Base-by-base conservation (phyloP, 2,888 invertebrate genomes). In the Sarcophaga rosellei region DNA sequence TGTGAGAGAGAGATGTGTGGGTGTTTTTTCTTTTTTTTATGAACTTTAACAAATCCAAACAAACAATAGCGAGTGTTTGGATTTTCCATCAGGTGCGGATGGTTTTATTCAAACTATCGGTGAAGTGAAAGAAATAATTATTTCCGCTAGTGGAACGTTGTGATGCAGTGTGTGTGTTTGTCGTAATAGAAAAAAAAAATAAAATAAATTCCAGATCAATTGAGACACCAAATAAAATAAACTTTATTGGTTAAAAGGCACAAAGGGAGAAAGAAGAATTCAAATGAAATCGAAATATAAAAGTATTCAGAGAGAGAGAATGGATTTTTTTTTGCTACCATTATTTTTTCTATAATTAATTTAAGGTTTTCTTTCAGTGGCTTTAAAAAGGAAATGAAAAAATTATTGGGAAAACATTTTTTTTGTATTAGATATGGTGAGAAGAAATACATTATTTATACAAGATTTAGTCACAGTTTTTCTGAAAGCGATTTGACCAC, bases 111-210 rank as follows among this genome's bases (percentile, higher is more conserved):
- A 68, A 86, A 81, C 76, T 73, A 83, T 47, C 65, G 66, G 81
- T 81, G 81, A 86, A 47, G 70, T 83, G 74, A 62, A 81, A 84
- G 75, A 86, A 86, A 81, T 86, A 86, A 86, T 86, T 86, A 81
- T 25, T 86, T 86, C 78, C 78, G 84, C 20, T 35, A 73, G 70
- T 59, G 62, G 53, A 15, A 61, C 74, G 61, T 57, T 35, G 70
- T 15, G 8, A 53, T 59, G n/a, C 53, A 53, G 35, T n/a, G 23
- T 72, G 63, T 8, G 35, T 17, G 3, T 72, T 6, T n/a, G 6
- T n/a, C 47, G 17, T 73, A 44, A 47, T 15, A 76, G 59, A 82
- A 17, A 65, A 35, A 82, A 17, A 65, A 35, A 74, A 25, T 10
- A 74, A 74, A 63, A 72, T 20, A 65, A 69, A 75, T 80, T 72